Conservation (phyloP, 2,888 invertebrate species). For the Andrena minutula region DNA sequence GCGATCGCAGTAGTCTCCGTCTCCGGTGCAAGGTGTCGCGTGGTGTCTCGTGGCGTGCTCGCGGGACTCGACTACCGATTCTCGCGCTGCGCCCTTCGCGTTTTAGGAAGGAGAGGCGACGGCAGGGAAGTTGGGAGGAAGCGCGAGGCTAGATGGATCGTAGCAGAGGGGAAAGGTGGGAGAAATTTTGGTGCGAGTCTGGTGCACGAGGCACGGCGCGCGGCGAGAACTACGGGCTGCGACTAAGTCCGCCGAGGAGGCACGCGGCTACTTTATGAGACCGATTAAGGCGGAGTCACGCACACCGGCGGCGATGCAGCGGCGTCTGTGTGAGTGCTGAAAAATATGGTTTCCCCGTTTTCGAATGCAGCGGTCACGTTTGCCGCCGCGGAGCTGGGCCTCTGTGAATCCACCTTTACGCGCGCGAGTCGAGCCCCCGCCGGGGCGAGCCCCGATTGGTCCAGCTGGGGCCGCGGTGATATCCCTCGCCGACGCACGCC, state of each 20-base stretch:
- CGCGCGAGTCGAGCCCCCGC: conserved; percentile 63
- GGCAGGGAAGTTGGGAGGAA: background rate
- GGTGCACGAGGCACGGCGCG: conserved; percentile 30
- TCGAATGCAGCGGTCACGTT: no score
- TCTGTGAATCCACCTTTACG: background rate
- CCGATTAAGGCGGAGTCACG: conserved; percentile 9
- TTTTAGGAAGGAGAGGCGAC: conserved; percentile 4
- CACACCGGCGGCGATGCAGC: no score
- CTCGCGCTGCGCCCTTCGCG: background rate
- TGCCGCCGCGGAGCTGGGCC: no score
- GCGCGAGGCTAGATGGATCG: background rate
- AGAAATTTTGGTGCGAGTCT: conserved; percentile 9
- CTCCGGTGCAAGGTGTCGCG: conserved; percentile 18
- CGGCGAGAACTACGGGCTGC: conserved; percentile 55
- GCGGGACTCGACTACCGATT: background rate
- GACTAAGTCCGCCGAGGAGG: conserved; percentile 69
- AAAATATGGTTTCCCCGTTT: no score
- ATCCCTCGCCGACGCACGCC: conserved; percentile 26
- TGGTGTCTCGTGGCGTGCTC: no score
- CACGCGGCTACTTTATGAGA: conserved; percentile 71
- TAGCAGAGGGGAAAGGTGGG: background rate
- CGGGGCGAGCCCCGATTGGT: conserved; percentile 31
- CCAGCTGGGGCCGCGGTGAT: background rate
- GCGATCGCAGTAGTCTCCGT: background rate
- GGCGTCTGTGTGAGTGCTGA: no score